Evolutionary conservation across 2,888 invertebrate genomes (phyloP).

Genomic region (Harmothoe impar): DNA sequence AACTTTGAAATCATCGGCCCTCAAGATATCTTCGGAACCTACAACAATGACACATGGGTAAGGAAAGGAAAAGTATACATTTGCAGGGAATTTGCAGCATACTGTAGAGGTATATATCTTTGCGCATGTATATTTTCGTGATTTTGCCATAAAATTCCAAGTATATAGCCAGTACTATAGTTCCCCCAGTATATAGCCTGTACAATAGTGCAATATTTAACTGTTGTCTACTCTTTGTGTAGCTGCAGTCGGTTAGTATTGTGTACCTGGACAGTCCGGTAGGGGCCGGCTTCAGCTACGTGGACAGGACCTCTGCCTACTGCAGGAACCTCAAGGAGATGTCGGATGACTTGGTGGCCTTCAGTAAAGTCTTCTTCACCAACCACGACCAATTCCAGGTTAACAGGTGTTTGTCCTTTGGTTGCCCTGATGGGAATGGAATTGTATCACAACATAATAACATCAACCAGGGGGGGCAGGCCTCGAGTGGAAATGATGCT

Average conservation of each 20-base stretch:
- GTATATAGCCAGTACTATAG: no score
- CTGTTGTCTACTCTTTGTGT: no score
- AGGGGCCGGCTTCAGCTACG: conserved; percentile 93
- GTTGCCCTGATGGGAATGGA: neutral
- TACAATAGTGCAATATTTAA: no score
- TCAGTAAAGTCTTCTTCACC: conserved; percentile 89
- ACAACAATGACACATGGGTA: conserved; percentile 91
- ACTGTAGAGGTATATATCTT: no score
- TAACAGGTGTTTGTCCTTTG: conserved; percentile 16
- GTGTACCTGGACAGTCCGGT: conserved; percentile 96
- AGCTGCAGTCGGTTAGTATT: conserved; percentile 91
- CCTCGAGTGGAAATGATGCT: no score
- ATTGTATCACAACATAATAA: no score
- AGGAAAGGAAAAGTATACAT: conserved; percentile 73
- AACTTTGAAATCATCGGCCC: conserved; percentile 94
- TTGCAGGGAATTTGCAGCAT: no score
- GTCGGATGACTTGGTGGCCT: conserved; percentile 89
- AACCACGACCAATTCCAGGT: conserved; percentile 88
- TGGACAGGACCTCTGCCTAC: conserved; percentile 85
- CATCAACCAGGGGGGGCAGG: no score
- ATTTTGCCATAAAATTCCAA: no score
- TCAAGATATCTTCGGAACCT: conserved; percentile 87
- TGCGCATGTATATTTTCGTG: no score
- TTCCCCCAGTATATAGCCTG: no score
- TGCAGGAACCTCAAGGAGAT: conserved; percentile 87